Evolutionary conservation across 2,113 vertebrate genomes (phyloP).

Genomic region (Odontesthes bonariensis): DNA sequence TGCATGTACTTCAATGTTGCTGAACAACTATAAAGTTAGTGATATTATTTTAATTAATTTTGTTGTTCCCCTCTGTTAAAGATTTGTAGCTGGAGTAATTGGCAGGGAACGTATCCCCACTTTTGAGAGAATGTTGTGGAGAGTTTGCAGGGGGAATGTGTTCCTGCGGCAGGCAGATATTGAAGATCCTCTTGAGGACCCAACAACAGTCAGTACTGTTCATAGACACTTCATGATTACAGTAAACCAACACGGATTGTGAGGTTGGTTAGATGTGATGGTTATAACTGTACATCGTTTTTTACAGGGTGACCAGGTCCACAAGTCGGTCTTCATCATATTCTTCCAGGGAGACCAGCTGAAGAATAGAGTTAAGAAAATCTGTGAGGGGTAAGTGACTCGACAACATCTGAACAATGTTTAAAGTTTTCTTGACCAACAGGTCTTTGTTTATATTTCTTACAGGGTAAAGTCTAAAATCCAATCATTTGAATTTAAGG

Average conservation of each 20-base stretch:
- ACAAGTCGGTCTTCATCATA: conserved; percentile 99
- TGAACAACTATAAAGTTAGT: not conserved
- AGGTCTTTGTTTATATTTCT: not conserved
- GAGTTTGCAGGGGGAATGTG: conserved; percentile 97
- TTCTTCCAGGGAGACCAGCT: conserved; percentile 99
- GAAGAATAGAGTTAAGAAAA: conserved; percentile 98
- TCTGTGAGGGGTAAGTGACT: conserved; percentile 91
- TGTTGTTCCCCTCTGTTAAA: conserved; percentile 51
- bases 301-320: conserved; percentile 92
- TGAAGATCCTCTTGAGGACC: conserved; percentile 95
- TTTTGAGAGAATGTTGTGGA: conserved; percentile 98
- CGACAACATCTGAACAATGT: not conserved
- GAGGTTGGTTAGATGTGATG: not conserved
- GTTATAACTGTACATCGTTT: conserved; percentile 6
- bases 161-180: conserved; percentile 96
- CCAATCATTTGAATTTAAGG: too few relatives aligned
- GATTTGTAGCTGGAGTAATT: conserved; percentile 97
- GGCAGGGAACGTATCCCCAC: conserved; percentile 95
- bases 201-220: conserved; percentile 85
- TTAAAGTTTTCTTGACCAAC: not conserved
- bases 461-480: too few relatives aligned
- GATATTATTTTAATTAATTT: not conserved
- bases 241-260: not conserved
- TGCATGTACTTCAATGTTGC: too few relatives aligned
- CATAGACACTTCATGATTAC: not conserved